A percentile compares a stretch with the other conserved stretches of the same genome.
phyloP scores from a whole-genome alignment of 1,140 invertebrate genomes.

The Nephotettix cincticeps region DNA sequence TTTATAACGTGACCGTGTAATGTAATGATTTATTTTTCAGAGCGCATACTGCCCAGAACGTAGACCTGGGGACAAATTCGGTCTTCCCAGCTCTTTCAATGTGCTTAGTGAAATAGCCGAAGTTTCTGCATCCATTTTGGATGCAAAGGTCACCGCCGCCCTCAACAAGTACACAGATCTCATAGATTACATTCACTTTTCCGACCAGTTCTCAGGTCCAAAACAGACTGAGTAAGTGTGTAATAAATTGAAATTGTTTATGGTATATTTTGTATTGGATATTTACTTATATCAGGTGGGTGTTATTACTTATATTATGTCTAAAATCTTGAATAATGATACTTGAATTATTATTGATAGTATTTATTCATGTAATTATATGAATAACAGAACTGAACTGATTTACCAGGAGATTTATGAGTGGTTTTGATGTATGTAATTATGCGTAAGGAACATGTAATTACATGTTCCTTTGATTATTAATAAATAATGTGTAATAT shows the following conservation, averaged over 20 bases:
- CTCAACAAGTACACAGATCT: constrained; percentile 82
- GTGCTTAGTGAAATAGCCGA: constrained; percentile 91
- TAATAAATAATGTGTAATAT: too few relatives aligned
- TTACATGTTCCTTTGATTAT: too few relatives aligned
- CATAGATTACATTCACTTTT: constrained; percentile 96
- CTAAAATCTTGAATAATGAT: too few relatives aligned
- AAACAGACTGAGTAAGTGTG: constrained; percentile 83
- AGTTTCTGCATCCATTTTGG: constrained; percentile 77
- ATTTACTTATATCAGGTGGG: too few relatives aligned
- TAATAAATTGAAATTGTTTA: neutral
- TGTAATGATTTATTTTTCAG: too few relatives aligned
- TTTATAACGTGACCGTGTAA: too few relatives aligned
- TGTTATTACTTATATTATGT: too few relatives aligned
- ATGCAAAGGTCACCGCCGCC: constrained; percentile 77
- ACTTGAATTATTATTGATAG: too few relatives aligned
- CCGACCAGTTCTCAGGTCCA: constrained; percentile 90
- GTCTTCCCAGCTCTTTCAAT: constrained; percentile 75
- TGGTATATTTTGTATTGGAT: too few relatives aligned
- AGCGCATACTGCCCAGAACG: constrained; percentile 90
- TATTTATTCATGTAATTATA: neutral
- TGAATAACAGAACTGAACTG: neutral
- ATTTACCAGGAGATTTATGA: neutral
- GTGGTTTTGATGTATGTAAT: neutral
- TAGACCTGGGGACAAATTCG: constrained; percentile 84
- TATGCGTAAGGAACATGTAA: too few relatives aligned